Conservation (phyloP, 1,140 invertebrate genomes). For the Pachypeltis micranthus region DNA sequence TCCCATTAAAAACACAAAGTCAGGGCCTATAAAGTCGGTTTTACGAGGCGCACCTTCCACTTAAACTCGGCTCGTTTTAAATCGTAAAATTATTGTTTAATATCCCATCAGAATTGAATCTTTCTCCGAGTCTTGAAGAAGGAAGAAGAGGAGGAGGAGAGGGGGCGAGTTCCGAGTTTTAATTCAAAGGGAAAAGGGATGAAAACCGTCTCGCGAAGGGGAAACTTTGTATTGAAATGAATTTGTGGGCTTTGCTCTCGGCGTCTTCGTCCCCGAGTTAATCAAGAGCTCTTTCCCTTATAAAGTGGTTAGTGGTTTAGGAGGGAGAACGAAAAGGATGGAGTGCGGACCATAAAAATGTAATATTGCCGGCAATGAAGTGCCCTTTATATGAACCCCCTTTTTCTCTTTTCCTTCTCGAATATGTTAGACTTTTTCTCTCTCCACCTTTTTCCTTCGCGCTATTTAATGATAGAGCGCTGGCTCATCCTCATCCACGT, state of each 20-base stretch:
- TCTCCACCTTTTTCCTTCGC: too few species aligned
- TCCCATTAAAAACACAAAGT: constrained; percentile 16
- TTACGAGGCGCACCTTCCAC: neutral
- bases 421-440: neutral
- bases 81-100: constrained; percentile 16
- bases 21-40: neutral
- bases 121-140: neutral
- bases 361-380: neutral
- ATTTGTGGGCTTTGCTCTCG: constrained; percentile 4
- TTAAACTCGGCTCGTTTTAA: neutral
- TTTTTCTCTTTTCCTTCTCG: neutral
- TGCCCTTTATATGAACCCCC: neutral
- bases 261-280: neutral
- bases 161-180: neutral
- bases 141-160: neutral
- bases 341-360: constrained; percentile 5
- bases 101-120: constrained; percentile 12
- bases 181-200: neutral
- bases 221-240: constrained; percentile 15
- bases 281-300: constrained; percentile 3
- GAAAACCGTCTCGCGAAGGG: neutral
- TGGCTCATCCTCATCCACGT: too few species aligned
- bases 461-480: too few species aligned
- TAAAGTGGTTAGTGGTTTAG: constrained; percentile 2
- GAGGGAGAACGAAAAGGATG: neutral